Evolutionary conservation across 2,797 vertebrate genomes (phyloP).

Genomic region (Chiroxiphia lanceolata): DNA sequence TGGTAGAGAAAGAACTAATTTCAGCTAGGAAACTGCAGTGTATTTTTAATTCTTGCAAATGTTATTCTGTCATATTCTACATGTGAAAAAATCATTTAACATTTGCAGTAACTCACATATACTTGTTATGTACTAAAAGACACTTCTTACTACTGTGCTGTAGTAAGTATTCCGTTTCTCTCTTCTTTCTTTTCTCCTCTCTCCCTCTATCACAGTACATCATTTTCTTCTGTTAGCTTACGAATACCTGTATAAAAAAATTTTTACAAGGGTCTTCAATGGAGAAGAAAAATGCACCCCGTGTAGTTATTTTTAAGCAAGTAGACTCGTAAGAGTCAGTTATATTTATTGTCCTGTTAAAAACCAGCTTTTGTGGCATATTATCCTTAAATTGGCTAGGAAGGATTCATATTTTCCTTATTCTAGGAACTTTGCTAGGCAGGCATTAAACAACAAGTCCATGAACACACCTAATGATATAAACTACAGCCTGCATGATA

Average conservation of each 20-base stretch:
- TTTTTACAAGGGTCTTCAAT: background rate
- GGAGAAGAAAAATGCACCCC: background rate
- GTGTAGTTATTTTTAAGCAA: background rate
- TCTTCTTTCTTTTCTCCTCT: background rate
- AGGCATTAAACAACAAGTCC: background rate
- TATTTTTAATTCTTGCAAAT: slow-evolving; percentile 35
- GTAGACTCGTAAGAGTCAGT: background rate
- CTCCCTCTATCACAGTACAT: background rate
- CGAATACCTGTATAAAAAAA: slow-evolving; percentile 9
- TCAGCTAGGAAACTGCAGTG: background rate
- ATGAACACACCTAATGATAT: background rate
- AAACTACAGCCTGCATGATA: background rate
- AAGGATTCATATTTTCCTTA: background rate
- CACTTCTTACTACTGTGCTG: background rate
- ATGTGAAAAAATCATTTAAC: background rate
- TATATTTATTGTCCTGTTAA: background rate
- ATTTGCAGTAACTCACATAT: background rate
- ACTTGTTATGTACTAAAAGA: background rate
- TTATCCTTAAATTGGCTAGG: background rate
- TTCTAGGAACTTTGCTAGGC: background rate
- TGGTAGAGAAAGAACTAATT: background rate
- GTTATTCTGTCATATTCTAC: background rate
- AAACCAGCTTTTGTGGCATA: background rate
- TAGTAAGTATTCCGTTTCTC: background rate
- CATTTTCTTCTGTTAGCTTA: background rate